These are phyloP conservation scores for Ctenicera cuprea DNA, from an alignment of 2,888 invertebrate species.

Conservation along the genomic window DNA sequence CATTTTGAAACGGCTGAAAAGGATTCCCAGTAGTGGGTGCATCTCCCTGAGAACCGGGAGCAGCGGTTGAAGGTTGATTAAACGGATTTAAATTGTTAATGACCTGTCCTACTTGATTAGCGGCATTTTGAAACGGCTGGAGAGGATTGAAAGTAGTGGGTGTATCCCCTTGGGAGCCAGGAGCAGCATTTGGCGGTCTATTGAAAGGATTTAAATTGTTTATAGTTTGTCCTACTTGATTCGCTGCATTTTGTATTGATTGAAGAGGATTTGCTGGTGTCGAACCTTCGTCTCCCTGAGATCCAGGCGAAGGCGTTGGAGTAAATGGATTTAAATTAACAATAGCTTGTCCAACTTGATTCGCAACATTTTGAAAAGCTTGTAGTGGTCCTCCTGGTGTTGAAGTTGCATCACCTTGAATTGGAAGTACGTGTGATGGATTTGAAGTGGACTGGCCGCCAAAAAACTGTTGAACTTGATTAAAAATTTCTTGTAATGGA, in stretches of 20 bases:
- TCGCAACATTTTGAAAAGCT: conserved; percentile 47
- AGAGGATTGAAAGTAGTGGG: not conserved
- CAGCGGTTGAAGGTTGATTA: not conserved
- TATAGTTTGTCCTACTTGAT: conserved; percentile 46
- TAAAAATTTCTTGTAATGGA: conserved; percentile 33
- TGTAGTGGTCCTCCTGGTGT: conserved; percentile 29
- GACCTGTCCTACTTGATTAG: conserved; percentile 37
- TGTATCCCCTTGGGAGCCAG: not conserved
- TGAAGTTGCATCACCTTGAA: conserved; percentile 52
- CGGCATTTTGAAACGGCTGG: conserved; percentile 1
- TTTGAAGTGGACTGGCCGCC: conserved; percentile 54
- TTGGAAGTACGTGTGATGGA: conserved; percentile 45
- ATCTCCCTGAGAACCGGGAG: conserved; percentile 1
- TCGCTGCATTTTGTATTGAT: conserved; percentile 49
- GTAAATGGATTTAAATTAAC: conserved; percentile 51
- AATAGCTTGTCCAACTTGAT: conserved; percentile 50
- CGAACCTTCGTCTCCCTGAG: conserved; percentile 35
- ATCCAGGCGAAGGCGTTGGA: conserved; percentile 24
- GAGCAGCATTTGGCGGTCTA: conserved; percentile 6
- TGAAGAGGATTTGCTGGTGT: conserved; percentile 26
- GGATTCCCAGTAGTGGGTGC: not conserved
- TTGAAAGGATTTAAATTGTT: conserved; percentile 54
- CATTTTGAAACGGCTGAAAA: conserved; percentile 11
- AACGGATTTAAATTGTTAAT: conserved; percentile 43
- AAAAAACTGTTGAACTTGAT: conserved; percentile 15